Conservation (phyloP, 1,140 invertebrate species). For the Zophobas morio region DNA sequence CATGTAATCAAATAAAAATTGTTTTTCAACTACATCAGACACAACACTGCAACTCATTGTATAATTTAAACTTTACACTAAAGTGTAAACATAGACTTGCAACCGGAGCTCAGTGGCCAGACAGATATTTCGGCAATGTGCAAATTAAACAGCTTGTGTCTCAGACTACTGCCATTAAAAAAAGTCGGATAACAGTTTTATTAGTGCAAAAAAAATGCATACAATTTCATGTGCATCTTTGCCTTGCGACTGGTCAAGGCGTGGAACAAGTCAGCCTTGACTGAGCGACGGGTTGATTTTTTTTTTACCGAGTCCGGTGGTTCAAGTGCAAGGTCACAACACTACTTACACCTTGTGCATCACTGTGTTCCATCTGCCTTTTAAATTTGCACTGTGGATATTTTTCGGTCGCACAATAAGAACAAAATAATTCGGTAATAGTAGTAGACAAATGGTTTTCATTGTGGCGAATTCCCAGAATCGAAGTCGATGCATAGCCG, state of each 20-base stretch:
- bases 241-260: constrained; percentile 45
- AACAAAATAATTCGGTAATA: constrained; percentile 18
- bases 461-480: constrained; percentile 10
- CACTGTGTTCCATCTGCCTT: constrained; percentile 49
- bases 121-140: constrained; percentile 36
- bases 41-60: constrained; percentile 19
- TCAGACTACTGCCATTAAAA: constrained; percentile 44
- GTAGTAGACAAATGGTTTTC: constrained; percentile 15
- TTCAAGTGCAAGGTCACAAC: constrained; percentile 57
- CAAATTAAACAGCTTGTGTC: constrained; percentile 32
- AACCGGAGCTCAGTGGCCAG: constrained; percentile 18
- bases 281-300: constrained; percentile 49
- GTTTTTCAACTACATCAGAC: constrained; percentile 5
- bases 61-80: constrained; percentile 3
- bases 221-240: constrained; percentile 41
- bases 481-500: background rate
- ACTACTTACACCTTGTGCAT: constrained; percentile 39
- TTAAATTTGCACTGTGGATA: constrained; percentile 17
- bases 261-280: constrained; percentile 48
- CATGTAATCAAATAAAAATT: constrained; percentile 31
- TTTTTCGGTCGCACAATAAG: constrained; percentile 25
- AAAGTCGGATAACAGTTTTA: constrained; percentile 51
- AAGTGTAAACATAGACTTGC: constrained; percentile 34
- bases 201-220: constrained; percentile 50
- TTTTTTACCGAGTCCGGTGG: constrained; percentile 41